phyloP scores from a whole-genome alignment of 2,888 invertebrate genomes.

The Aproaerema taeniolella region DNA sequence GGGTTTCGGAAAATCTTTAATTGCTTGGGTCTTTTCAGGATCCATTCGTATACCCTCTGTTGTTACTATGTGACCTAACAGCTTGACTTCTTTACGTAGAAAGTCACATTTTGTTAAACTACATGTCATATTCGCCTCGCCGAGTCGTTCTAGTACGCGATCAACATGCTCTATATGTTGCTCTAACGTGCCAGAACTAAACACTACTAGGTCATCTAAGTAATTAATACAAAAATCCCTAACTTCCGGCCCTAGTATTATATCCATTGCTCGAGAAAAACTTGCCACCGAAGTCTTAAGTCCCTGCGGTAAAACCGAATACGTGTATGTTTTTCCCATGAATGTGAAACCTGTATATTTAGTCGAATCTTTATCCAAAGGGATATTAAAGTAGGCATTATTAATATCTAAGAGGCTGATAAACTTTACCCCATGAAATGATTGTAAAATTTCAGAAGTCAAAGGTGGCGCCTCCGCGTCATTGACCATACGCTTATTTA shows the following conservation, averaged over 20 bases:
- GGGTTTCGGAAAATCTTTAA: slow-evolving; percentile 20
- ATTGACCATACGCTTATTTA: no score
- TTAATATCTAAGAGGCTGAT: no score
- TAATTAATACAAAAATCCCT: slow-evolving; percentile 25
- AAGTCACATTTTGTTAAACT: slow-evolving; percentile 3
- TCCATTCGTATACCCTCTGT: neutral
- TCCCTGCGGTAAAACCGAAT: slow-evolving; percentile 22
- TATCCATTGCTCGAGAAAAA: slow-evolving; percentile 27
- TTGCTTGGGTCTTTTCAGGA: neutral
- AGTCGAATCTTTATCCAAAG: no score
- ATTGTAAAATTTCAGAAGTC: no score
- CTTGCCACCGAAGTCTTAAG: slow-evolving; percentile 24
- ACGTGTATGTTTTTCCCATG: slow-evolving; percentile 14
- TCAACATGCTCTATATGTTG: slow-evolving; percentile 23
- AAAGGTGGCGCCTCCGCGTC: no score
- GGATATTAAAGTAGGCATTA: no score
- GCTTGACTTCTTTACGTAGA: slow-evolving; percentile 12
- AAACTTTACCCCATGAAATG: no score
- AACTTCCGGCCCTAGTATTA: slow-evolving; percentile 23
- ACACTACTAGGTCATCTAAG: slow-evolving; percentile 24
- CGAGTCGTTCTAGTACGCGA: slow-evolving; percentile 13
- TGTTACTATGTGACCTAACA: slow-evolving; percentile 2
- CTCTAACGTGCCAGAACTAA: slow-evolving; percentile 14
- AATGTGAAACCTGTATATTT: no score
- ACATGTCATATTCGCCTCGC: slow-evolving; percentile 12